A percentile compares a stretch with the other conserved stretches of the same genome.
Evolutionary conservation across 2,113 vertebrate genomes (phyloP).

Genomic region (Ciconia maguari): DNA sequence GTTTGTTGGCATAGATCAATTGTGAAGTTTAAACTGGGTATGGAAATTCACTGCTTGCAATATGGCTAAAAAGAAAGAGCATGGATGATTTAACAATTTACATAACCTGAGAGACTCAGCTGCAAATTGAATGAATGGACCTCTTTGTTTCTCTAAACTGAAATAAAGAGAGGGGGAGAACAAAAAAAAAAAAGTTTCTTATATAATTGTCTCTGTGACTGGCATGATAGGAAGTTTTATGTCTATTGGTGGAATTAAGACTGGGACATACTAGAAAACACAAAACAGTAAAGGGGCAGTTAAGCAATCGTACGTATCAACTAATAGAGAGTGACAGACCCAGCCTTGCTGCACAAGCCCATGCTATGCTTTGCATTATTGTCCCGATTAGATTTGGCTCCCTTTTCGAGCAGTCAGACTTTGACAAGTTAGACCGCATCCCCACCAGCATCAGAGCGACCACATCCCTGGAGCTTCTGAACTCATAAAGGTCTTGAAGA

Average conservation of each 20-base stretch:
- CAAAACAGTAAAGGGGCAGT: neutral
- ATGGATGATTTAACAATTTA: conserved; percentile 68
- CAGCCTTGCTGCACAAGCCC: neutral
- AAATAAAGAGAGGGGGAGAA: neutral
- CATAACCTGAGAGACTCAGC: conserved; percentile 55
- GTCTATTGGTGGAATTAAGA: neutral
- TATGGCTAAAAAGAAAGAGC: conserved; percentile 39
- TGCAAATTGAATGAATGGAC: conserved; percentile 40
- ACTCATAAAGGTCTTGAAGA: neutral
- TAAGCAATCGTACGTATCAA: neutral
- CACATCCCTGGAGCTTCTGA: neutral
- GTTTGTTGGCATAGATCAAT: neutral
- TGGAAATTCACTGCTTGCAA: conserved; percentile 57
- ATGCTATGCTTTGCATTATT: neutral
- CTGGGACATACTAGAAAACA: neutral
- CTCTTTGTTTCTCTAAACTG: conserved; percentile 26
- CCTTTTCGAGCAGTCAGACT: neutral
- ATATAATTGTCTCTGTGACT: conserved; percentile 6
- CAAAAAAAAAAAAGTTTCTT: neutral
- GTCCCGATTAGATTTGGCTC: neutral
- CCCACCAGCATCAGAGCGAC: neutral
- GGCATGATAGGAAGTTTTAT: conserved; percentile 4
- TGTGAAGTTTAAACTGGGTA: conserved; percentile 11
- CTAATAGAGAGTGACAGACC: conserved; percentile 7
- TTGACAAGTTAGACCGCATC: neutral